A percentile compares a stretch with the other conserved stretches of the same genome.
phyloP scores from a whole-genome alignment of 1,140 invertebrate genomes.

The Microplitis mediator region DNA sequence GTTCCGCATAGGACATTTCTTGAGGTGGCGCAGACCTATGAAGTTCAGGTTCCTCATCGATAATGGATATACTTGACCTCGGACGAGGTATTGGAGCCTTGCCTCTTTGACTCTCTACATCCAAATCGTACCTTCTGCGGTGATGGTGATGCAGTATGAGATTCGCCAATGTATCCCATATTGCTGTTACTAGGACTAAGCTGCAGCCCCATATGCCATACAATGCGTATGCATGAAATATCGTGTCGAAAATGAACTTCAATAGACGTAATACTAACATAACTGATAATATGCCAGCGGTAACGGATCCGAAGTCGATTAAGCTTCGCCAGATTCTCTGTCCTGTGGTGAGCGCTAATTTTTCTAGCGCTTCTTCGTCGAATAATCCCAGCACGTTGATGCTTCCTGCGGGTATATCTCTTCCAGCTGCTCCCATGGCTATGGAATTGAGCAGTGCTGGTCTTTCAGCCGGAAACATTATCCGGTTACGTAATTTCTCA shows the following conservation, averaged over 20 bases:
- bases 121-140: too few species aligned
- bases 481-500: slow-evolving; percentile 17
- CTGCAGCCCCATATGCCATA: not conserved
- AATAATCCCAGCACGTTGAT: slow-evolving; percentile 4
- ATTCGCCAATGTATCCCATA: too few species aligned
- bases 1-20: too few species aligned
- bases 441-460: slow-evolving; percentile 2
- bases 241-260: not conserved
- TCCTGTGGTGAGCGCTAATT: not conserved
- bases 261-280: not conserved
- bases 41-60: too few species aligned
- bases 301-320: slow-evolving; percentile 8
- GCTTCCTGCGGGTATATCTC: not conserved
- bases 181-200: too few species aligned
- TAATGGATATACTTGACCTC: too few species aligned
- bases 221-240: not conserved
- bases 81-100: too few species aligned
- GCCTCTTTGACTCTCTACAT: too few species aligned
- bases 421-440: not conserved
- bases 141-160: too few species aligned
- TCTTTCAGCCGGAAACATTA: slow-evolving; percentile 27
- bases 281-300: slow-evolving; percentile 1
- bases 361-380: slow-evolving; percentile 11
- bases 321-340: slow-evolving; percentile 13
- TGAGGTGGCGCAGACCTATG: too few species aligned